These are phyloP conservation scores for Neoarius graeffei DNA, from an alignment of 2,113 vertebrate genomes.

Conservation along the genomic window DNA sequence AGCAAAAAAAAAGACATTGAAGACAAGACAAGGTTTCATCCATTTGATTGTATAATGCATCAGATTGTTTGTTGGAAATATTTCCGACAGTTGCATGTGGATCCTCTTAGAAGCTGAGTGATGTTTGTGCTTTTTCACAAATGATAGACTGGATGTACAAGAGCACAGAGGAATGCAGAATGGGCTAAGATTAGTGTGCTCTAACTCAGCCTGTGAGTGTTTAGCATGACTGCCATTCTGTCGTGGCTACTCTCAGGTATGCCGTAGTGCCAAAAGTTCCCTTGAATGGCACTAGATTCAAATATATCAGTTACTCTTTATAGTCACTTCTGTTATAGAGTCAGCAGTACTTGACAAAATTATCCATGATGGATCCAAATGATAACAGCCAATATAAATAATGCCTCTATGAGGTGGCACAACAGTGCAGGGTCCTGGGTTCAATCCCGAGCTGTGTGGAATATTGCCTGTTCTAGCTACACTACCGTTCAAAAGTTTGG, in stretches of 20 bases:
- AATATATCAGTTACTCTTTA: neutral
- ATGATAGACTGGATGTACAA: neutral
- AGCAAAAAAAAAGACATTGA: neutral
- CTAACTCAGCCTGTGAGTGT: constrained; percentile 60
- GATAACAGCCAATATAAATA: neutral
- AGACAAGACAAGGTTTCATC: neutral
- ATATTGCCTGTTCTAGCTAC: neutral
- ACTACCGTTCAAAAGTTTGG: no score
- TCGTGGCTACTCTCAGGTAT: constrained; percentile 51
- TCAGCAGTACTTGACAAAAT: neutral
- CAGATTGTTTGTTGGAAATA: neutral
- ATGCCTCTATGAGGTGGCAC: no score
- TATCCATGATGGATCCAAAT: neutral
- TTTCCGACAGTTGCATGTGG: neutral
- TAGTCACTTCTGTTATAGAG: neutral
- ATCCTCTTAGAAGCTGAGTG: neutral
- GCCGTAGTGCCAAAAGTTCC: constrained; percentile 52
- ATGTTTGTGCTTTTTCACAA: neutral
- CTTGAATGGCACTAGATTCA: constrained; percentile 12
- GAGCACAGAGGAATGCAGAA: constrained; percentile 51
- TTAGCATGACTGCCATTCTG: constrained; percentile 65
- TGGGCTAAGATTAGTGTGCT: constrained; percentile 71
- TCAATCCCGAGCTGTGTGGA: neutral
- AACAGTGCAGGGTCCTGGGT: neutral
- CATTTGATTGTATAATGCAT: neutral